Evolutionary conservation across 2,888 invertebrate species (phyloP).

Genomic region (Cerceris ruficornis): DNA sequence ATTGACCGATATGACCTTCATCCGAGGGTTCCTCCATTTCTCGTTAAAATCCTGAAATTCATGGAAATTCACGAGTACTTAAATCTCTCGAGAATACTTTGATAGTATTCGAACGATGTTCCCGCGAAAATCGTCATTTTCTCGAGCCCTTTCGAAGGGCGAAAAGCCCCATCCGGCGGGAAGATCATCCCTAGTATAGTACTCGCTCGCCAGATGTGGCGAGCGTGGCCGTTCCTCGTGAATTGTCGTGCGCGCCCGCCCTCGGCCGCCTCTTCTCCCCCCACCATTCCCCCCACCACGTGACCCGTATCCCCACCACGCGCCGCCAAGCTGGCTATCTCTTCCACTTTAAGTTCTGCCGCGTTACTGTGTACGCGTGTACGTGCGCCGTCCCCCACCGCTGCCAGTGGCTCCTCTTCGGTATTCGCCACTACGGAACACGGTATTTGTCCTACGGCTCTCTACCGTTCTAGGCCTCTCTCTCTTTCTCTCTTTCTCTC

Average conservation of each 20-base stretch:
- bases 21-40: no score
- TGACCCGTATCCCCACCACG: constrained; percentile 60
- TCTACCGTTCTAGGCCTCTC: constrained; percentile 54
- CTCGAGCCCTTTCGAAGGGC: neutral
- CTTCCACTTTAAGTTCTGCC: constrained; percentile 71
- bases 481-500: constrained; percentile 23
- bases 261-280: constrained; percentile 75
- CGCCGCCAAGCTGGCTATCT: constrained; percentile 74
- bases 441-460: constrained; percentile 68
- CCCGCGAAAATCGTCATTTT: neutral
- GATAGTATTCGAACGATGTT: no score
- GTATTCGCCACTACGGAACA: constrained; percentile 69
- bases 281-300: constrained; percentile 67
- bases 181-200: constrained; percentile 62
- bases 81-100: no score
- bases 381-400: constrained; percentile 53
- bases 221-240: constrained; percentile 76
- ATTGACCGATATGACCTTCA: no score
- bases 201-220: constrained; percentile 79
- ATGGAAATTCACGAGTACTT: no score
- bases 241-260: constrained; percentile 80
- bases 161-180: neutral
- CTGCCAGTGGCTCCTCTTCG: constrained; percentile 64
- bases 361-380: constrained; percentile 57
- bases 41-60: no score